Conservation (phyloP, 2,113 vertebrate species). For the Dolichotis patagonum region DNA sequence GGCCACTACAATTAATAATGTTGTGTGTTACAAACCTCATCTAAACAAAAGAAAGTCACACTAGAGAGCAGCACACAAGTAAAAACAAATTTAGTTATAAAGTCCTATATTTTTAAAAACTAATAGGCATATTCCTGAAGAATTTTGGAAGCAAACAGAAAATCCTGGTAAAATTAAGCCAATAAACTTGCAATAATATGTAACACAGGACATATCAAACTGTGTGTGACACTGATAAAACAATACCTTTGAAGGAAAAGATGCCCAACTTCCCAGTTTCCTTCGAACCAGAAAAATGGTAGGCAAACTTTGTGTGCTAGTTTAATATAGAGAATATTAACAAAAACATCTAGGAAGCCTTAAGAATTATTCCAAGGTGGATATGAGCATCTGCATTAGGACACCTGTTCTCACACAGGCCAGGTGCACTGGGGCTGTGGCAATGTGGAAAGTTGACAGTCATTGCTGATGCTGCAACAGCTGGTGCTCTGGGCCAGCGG, state of each 20-base stretch:
- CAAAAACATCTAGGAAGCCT: neutral
- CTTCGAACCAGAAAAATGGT: neutral
- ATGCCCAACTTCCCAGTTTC: fast-evolving
- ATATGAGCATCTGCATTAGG: neutral
- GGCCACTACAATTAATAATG: neutral
- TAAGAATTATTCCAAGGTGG: neutral
- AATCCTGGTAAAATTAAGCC: neutral
- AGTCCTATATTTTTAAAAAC: neutral
- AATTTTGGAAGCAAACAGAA: neutral
- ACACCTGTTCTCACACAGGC: neutral
- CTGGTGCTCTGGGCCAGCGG: neutral
- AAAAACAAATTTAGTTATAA: neutral
- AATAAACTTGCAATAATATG: neutral
- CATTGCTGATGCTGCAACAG: neutral
- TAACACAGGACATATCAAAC: neutral
- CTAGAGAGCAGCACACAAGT: neutral
- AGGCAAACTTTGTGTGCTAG: neutral
- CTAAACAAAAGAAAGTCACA: neutral
- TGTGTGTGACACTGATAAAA: neutral
- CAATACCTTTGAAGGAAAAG: neutral
- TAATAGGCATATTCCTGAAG: neutral
- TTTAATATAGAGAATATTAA: neutral
- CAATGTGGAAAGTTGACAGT: neutral
- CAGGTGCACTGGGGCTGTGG: neutral
- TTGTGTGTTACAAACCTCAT: neutral